A percentile compares a stretch with the other conserved stretches of the same genome.
These are phyloP conservation scores for Fragum sueziense DNA, from an alignment of 2,888 invertebrate genomes.

Conservation along the genomic window DNA sequence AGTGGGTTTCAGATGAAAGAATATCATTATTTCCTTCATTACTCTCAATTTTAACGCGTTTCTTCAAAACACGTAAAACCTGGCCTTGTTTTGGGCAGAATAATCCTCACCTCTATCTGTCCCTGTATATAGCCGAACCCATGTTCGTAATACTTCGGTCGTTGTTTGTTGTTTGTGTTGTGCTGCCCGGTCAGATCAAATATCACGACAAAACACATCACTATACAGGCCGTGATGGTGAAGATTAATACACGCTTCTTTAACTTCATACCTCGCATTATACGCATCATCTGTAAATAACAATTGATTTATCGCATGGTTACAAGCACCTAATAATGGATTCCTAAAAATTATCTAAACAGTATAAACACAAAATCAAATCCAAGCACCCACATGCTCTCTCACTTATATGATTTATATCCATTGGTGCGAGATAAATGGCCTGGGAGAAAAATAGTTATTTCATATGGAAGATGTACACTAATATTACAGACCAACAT, in stretches of 20 bases:
- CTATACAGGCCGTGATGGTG: neutral
- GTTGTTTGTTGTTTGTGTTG: neutral
- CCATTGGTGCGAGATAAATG: no score
- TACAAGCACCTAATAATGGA: no score
- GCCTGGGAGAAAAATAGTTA: no score
- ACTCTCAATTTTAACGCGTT: no score
- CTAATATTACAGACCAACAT: no score
- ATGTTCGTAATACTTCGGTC: neutral
- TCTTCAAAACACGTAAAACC: neutral
- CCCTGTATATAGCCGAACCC: constrained; percentile 25
- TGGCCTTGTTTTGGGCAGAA: neutral
- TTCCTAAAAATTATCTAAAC: no score
- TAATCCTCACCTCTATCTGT: constrained; percentile 21
- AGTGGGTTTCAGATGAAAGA: neutral
- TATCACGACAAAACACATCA: neutral
- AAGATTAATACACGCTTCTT: neutral
- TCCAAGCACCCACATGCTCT: no score
- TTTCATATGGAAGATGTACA: no score
- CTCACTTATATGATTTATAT: no score
- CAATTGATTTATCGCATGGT: no score
- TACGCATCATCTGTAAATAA: constrained; percentile 11
- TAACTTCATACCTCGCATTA: constrained; percentile 3
- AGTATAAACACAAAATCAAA: no score
- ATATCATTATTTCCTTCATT: no score
- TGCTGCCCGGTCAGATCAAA: neutral